A percentile compares a stretch with the other conserved stretches of the same genome.
These are phyloP conservation scores for Sinelater perroti DNA, from an alignment of 2,888 invertebrate species.

Conservation along the genomic window DNA sequence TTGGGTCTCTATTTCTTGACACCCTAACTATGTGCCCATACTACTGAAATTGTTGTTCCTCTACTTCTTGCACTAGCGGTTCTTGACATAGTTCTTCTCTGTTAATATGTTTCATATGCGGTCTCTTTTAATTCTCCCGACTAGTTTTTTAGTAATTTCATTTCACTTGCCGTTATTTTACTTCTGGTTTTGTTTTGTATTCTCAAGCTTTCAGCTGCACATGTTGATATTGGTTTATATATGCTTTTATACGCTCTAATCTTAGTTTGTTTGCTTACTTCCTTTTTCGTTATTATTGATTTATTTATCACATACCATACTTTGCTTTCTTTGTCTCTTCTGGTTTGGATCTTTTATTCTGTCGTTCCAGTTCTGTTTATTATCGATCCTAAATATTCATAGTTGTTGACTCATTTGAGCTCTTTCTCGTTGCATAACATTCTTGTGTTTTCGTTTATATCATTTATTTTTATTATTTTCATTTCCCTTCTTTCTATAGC, in stretches of 20 bases:
- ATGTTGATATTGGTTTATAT: neutral
- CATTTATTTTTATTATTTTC: conserved; percentile 2
- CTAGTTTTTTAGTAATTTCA: conserved; percentile 1
- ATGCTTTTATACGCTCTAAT: neutral
- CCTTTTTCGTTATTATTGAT: conserved; percentile 3
- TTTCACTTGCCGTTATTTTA: neutral
- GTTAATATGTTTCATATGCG: neutral
- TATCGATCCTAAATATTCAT: conserved; percentile 1
- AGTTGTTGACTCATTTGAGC: neutral
- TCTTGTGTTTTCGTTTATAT: neutral
- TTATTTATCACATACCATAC: neutral
- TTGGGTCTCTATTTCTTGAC: neutral
- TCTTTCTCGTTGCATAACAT: neutral
- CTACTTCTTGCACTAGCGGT: conserved; percentile 1
- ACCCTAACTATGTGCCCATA: neutral
- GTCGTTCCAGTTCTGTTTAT: neutral
- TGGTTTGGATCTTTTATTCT: neutral
- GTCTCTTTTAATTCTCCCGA: neutral
- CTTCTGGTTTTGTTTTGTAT: neutral
- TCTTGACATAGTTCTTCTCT: neutral
- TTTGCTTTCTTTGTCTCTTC: neutral
- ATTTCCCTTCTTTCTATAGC: neutral
- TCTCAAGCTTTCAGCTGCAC: neutral
- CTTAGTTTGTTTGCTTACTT: neutral
- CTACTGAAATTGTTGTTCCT: neutral